These are phyloP conservation scores for Pseudachorutes palmiensis DNA, from an alignment of 1,140 invertebrate genomes.

Conservation along the genomic window DNA sequence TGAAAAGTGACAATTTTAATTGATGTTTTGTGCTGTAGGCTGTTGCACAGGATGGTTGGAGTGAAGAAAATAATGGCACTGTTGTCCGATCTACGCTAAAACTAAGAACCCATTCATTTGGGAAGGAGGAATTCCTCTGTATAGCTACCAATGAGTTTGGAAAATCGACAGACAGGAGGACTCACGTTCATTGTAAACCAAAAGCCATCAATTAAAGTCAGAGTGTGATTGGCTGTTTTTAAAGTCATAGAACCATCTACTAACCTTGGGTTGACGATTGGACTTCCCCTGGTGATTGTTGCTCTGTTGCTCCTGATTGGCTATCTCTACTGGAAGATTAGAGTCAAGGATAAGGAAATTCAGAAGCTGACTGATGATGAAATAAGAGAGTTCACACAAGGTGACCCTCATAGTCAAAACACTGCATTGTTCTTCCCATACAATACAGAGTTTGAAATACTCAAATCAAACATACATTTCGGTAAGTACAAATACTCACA, in stretches of 20 bases:
- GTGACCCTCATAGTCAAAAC: not conserved
- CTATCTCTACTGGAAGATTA: slow-evolving; percentile 5
- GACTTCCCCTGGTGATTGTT: not conserved
- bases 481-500: not conserved
- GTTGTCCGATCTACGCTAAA: not conserved
- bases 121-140: not conserved
- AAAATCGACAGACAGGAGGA: too few species aligned
- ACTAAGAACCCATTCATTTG: not conserved
- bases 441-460: slow-evolving; percentile 12
- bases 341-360: not conserved
- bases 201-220: not conserved
- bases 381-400: not conserved
- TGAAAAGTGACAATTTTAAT: not conserved
- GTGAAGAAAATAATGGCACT: not conserved
- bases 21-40: not conserved
- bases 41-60: not conserved
- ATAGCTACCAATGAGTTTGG: not conserved
- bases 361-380: slow-evolving; percentile 8
- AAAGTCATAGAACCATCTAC: not conserved
- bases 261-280: not conserved
- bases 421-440: slow-evolving; percentile 4
- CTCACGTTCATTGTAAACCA: not conserved
- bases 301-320: not conserved
- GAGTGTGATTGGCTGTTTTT: not conserved
- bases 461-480: not conserved